phyloP scores from a whole-genome alignment of 2,888 invertebrate species.

The Synanthedon andrenaeformis region DNA sequence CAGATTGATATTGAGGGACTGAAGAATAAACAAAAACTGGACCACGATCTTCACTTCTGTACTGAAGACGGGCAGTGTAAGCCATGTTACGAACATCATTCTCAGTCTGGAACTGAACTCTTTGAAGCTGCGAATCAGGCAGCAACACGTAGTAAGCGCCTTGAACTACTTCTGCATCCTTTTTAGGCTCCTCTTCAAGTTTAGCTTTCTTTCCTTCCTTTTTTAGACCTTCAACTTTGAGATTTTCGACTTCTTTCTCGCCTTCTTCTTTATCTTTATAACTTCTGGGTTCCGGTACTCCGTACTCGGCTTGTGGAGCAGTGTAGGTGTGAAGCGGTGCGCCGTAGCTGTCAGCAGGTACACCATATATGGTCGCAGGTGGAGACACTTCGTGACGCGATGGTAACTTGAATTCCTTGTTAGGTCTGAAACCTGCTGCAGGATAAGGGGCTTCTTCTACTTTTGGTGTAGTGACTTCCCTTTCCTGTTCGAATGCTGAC shows the following conservation, averaged over 20 bases:
- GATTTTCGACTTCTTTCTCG: conserved; percentile 7
- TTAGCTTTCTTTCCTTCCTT: conserved; percentile 20
- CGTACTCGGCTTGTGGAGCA: conserved; percentile 41
- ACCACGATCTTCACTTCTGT: conserved; percentile 73
- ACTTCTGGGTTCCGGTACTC: conserved; percentile 20
- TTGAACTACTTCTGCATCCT: conserved; percentile 43
- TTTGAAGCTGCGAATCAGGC: conserved; percentile 73
- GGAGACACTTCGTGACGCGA: conserved; percentile 37
- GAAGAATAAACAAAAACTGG: conserved; percentile 72
- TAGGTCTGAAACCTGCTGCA: conserved; percentile 46
- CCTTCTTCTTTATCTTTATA: conserved; percentile 1
- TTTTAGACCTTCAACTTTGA: conserved; percentile 7
- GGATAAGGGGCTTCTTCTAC: conserved; percentile 42
- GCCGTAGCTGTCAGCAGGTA: conserved; percentile 50
- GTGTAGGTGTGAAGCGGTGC: conserved; percentile 47
- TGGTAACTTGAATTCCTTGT: conserved; percentile 46
- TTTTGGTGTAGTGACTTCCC: conserved; percentile 22
- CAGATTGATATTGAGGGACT: conserved; percentile 20
- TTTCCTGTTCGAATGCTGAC: conserved; percentile 14
- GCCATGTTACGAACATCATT: conserved; percentile 71
- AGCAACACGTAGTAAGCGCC: conserved; percentile 76
- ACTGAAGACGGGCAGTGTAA: conserved; percentile 73
- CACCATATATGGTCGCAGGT: conserved; percentile 46
- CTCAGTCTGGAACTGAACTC: conserved; percentile 71
- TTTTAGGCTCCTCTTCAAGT: conserved; percentile 32